Conservation (phyloP, 2,888 invertebrate species). For the Trissolcus japonicus region DNA sequence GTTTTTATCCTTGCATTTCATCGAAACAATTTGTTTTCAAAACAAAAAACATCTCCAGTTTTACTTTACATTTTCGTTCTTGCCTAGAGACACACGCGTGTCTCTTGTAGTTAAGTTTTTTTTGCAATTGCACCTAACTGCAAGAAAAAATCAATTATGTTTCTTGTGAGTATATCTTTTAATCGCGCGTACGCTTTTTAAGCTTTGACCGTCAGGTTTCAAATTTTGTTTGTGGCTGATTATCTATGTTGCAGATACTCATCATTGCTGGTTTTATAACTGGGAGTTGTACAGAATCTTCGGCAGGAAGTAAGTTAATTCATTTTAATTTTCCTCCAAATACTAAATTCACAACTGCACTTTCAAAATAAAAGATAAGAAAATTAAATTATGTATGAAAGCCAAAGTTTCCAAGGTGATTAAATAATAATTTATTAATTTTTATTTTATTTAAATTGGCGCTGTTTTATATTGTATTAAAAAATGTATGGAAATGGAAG, state of each 20-base stretch:
- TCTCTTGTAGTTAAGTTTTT: background rate
- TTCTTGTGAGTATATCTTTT: slow-evolving; percentile 61
- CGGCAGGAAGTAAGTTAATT: slow-evolving; percentile 39
- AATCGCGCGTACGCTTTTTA: background rate
- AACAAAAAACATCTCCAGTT: slow-evolving; percentile 16
- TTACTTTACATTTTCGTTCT: too few species aligned
- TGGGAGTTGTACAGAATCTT: slow-evolving; percentile 36
- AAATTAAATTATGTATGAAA: too few species aligned
- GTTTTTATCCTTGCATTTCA: slow-evolving; percentile 64
- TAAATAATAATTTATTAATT: too few species aligned
- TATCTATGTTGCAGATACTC: slow-evolving; percentile 45
- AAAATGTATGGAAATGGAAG: too few species aligned
- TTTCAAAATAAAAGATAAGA: background rate
- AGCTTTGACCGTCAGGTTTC: background rate
- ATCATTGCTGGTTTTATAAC: slow-evolving; percentile 38
- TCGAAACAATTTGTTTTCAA: slow-evolving; percentile 35
- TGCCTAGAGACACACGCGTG: background rate
- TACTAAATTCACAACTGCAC: background rate
- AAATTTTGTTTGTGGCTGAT: slow-evolving; percentile 2
- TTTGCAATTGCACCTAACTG: slow-evolving; percentile 6
- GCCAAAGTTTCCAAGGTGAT: too few species aligned
- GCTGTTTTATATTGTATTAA: too few species aligned
- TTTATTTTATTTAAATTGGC: too few species aligned
- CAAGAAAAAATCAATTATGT: slow-evolving; percentile 56
- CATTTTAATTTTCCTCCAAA: background rate